A percentile compares a stretch with the other conserved stretches of the same genome.
Evolutionary conservation across 2,888 invertebrate species (phyloP).

Genomic region (Nomada goodeniana): DNA sequence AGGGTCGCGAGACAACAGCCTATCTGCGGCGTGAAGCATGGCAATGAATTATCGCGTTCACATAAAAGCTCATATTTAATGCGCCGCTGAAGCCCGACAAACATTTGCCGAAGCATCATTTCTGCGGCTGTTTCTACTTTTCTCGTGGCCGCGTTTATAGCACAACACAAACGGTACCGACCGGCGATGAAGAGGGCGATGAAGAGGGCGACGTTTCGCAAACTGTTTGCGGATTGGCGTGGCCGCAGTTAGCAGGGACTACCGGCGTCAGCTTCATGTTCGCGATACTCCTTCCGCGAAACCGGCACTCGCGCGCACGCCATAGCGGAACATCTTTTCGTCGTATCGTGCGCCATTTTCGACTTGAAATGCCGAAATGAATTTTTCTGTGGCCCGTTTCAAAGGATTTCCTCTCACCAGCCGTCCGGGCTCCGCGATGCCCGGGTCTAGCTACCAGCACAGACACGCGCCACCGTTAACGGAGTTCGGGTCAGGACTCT

Average conservation of each 20-base stretch:
- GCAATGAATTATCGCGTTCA: slow-evolving; percentile 29
- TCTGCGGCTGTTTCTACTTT: slow-evolving; percentile 4
- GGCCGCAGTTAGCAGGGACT: slow-evolving; percentile 47
- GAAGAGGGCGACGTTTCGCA: slow-evolving; percentile 20
- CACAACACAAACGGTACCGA: background rate
- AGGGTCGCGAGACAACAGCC: background rate
- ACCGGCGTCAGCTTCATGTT: background rate
- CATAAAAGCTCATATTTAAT: slow-evolving; percentile 3
- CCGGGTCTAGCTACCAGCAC: slow-evolving; percentile 11
- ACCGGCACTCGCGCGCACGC: background rate
- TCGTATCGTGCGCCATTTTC: slow-evolving; percentile 32
- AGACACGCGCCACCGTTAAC: slow-evolving; percentile 33
- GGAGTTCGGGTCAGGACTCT: slow-evolving; percentile 12
- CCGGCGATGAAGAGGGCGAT: background rate
- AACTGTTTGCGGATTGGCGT: slow-evolving; percentile 57
- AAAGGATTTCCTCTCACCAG: slow-evolving; percentile 43
- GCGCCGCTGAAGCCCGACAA: slow-evolving; percentile 3
- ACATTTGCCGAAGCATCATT: slow-evolving; percentile 13
- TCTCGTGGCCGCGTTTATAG: slow-evolving; percentile 1
- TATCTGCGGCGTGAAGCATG: background rate
- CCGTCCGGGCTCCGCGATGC: slow-evolving; percentile 11
- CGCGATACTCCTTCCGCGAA: background rate
- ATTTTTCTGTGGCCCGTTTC: slow-evolving; percentile 53
- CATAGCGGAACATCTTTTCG: slow-evolving; percentile 39
- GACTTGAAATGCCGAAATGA: slow-evolving; percentile 57